Evolutionary conservation across 2,888 invertebrate species (phyloP).

Genomic region (Pollenia griseotomentosa): DNA sequence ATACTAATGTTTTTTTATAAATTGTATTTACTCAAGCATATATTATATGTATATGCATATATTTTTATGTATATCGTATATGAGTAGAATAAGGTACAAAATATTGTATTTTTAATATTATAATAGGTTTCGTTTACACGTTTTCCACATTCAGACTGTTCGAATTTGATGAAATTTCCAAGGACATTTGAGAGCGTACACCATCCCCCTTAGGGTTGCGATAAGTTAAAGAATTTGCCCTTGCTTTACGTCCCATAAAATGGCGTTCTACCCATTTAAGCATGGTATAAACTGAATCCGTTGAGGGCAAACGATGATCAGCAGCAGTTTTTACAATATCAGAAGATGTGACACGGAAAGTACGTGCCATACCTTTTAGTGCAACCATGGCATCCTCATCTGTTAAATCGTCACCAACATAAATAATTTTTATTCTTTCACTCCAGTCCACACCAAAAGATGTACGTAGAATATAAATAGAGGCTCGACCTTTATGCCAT

Average conservation of each 20-base stretch:
- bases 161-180: constrained; percentile 84
- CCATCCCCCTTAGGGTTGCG: constrained; percentile 88
- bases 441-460: constrained; percentile 97
- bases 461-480: constrained; percentile 94
- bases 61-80: neutral
- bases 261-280: constrained; percentile 95
- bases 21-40: constrained; percentile 8
- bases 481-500: constrained; percentile 96
- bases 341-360: constrained; percentile 94
- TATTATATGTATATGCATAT: neutral
- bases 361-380: constrained; percentile 96
- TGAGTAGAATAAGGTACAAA: constrained; percentile 62
- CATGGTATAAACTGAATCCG: constrained; percentile 95
- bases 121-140: constrained; percentile 73
- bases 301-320: constrained; percentile 93
- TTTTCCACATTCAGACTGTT: constrained; percentile 81
- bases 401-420: constrained; percentile 94
- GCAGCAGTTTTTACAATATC: constrained; percentile 94
- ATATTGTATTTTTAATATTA: constrained; percentile 63
- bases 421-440: constrained; percentile 94
- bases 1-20: neutral
- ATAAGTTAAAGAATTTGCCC: constrained; percentile 88
- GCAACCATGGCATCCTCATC: constrained; percentile 97
- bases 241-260: constrained; percentile 91
- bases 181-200: constrained; percentile 92